Conservation (phyloP, 2,888 invertebrate genomes). For the Achlya flavicornis region DNA sequence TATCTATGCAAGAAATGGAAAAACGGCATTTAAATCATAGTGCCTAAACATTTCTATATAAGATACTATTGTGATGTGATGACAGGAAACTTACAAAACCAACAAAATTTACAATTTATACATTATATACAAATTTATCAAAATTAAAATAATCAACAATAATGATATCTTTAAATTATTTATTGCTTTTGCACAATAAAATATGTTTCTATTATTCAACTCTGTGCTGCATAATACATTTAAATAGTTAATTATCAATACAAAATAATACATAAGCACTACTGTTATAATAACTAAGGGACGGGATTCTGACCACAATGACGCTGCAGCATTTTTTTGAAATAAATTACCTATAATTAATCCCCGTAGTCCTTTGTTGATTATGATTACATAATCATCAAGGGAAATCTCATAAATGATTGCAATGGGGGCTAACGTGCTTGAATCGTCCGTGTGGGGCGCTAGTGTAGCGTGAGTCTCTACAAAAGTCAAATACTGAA, state of each 20-base stretch:
- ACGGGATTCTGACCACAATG: conserved; percentile 35
- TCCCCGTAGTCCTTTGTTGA: not conserved
- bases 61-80: not conserved
- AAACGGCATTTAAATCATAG: no score
- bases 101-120: conserved; percentile 32
- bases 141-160: conserved; percentile 29
- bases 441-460: not conserved
- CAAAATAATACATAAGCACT: conserved; percentile 19
- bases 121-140: conserved; percentile 42
- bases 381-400: conserved; percentile 9
- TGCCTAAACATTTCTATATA: no score
- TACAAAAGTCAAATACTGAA: no score
- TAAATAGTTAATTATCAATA: conserved; percentile 22
- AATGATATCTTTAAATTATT: conserved; percentile 23
- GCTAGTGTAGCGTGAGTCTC: no score
- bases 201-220: conserved; percentile 20
- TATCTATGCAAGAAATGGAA: no score
- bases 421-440: not conserved
- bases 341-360: conserved; percentile 9
- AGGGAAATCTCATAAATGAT: not conserved
- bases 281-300: conserved; percentile 24
- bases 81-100: conserved; percentile 13
- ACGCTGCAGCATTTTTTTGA: conserved; percentile 1
- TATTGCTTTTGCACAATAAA: conserved; percentile 47
- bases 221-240: conserved; percentile 14